phyloP scores from a whole-genome alignment of 2,888 invertebrate species.

The Scaptodrosophila latifasciaeformis region DNA sequence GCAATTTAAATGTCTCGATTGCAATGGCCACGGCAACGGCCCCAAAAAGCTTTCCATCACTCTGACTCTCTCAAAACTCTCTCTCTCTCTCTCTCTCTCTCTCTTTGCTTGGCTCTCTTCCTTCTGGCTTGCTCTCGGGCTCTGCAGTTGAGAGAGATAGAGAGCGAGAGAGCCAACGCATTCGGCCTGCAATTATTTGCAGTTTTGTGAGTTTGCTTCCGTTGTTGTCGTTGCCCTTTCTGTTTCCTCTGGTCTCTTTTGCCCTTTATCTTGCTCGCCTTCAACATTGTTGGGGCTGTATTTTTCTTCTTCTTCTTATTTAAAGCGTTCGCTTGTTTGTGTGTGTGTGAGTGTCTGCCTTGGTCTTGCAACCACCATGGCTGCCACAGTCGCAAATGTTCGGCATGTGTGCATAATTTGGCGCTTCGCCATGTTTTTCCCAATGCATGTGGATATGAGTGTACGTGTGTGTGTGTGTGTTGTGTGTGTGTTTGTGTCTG shows the following conservation, averaged over 20 bases:
- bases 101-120: not conserved
- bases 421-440: conserved; percentile 70
- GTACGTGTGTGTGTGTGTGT: conserved; percentile 3
- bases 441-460: conserved; percentile 23
- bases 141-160: not conserved
- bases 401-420: conserved; percentile 69
- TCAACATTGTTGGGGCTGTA: conserved; percentile 16
- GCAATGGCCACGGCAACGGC: not conserved
- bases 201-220: conserved; percentile 55
- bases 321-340: conserved; percentile 5
- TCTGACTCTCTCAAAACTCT: too few relatives aligned
- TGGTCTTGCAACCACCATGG: not conserved
- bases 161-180: not conserved
- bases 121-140: not conserved
- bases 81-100: not conserved
- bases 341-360: too few relatives aligned
- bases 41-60: not conserved
- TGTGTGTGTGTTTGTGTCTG: not conserved
- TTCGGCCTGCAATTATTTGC: conserved; percentile 53
- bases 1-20: not conserved
- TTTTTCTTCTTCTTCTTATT: conserved; percentile 14
- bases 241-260: conserved; percentile 12
- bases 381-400: conserved; percentile 17
- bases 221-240: conserved; percentile 25
- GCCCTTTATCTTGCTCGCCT: not conserved